Evolutionary conservation across 2,797 vertebrate genomes (phyloP), one percentile per base, ranked within the genome.

Genomic region (Pipistrellus pygmaeus): DNA sequence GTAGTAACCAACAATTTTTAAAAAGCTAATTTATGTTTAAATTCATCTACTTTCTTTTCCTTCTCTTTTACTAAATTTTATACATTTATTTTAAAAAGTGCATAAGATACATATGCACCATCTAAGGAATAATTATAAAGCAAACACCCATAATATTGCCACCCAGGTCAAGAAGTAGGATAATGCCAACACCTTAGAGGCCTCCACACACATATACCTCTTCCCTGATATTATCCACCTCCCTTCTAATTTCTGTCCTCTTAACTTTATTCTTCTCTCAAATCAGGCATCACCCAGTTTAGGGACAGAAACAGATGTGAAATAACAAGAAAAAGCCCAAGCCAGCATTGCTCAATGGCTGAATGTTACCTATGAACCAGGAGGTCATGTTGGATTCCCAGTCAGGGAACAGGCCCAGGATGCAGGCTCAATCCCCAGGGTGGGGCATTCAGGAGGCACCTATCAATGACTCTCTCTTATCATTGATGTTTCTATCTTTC

Each of bases 11-110:
- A 88, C 5, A 92, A 84, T 85, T 75, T 75, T 93, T 17, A 71
- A 72, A 62, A 84, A 81, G 46, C 53, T 57, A 76, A 92, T 82
- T 90, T 85, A 89, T 81, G 18, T 77, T 57, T 88, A 95, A 92
- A 85, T 5, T 46, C 27, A 71, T 30, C 35, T 44, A 68, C 48
- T 66, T 91, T 66, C 30, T 68, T 73, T 53, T 77, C 21, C 64
- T 91, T 23, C 44, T 76, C 87, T 93, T 71, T 71, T 87, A 64
- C 25, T 94, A 87, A 88, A 84, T 87, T 80, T 80, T 71, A 95
- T 51, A 92, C 25, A 81, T 4, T 38, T 38, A 68, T 2, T 9
- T 20, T 20, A 60, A 85, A 87, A 75, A 64, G 2, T 41, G 3
- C 14, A 62, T 66, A 72, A 90, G 85, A 35, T 23, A 93, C n/a